These are phyloP conservation scores for Caenorhabditis tropicalis DNA, from an alignment of 1,140 invertebrate genomes.

Conservation along the genomic window DNA sequence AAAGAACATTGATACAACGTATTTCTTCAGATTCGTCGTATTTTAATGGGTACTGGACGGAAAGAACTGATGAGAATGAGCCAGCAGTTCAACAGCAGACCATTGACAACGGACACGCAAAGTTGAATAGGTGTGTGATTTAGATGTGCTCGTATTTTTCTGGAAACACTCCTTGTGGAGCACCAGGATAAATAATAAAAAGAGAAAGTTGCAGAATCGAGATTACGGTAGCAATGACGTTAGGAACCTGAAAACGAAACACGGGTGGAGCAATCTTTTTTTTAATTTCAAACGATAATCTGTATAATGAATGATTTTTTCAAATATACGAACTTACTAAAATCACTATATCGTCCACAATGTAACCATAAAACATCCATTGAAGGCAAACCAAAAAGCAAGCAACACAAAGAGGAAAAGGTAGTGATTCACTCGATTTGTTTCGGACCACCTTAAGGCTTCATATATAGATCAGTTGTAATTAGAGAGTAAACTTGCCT, in stretches of 20 bases:
- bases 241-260: slow-evolving; percentile 64
- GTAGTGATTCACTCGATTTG: slow-evolving; percentile 66
- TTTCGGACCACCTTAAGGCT: slow-evolving; percentile 57
- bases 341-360: slow-evolving; percentile 71
- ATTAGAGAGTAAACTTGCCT: too few relatives aligned
- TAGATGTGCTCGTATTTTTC: slow-evolving; percentile 37
- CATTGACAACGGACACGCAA: background rate
- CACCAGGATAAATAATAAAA: slow-evolving; percentile 67
- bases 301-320: background rate
- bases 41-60: background rate
- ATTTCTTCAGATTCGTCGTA: background rate
- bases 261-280: background rate
- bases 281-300: too few relatives aligned
- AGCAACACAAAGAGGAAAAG: slow-evolving; percentile 67
- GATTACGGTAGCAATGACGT: slow-evolving; percentile 63
- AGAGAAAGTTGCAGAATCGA: slow-evolving; percentile 67
- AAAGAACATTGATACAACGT: background rate
- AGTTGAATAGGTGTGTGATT: background rate
- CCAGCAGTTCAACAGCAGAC: background rate
- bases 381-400: slow-evolving; percentile 67
- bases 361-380: slow-evolving; percentile 68
- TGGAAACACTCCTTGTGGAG: background rate
- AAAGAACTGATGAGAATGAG: background rate
- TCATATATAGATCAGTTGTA: too few relatives aligned
- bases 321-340: slow-evolving; percentile 56